Base-by-base conservation (phyloP, 2,888 invertebrate species). In the Tupiocoris notatus region DNA sequence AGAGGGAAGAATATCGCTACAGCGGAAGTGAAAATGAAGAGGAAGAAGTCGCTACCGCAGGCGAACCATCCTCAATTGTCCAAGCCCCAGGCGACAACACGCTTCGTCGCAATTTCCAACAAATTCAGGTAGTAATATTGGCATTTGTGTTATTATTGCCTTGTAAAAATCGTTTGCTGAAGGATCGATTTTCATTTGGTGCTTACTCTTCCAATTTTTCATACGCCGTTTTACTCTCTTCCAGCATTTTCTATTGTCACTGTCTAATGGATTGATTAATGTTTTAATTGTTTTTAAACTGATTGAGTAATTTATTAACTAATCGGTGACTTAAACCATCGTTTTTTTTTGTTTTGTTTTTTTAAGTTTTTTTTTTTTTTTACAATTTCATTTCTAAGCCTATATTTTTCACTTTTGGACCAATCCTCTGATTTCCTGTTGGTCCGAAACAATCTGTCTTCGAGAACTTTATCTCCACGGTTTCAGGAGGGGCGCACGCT, bases 1-100 rank as follows among this genome's bases (percentile, higher is more conserved):
- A 86, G 81, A 83, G 86, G 66, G 86, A 86, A 79, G 85, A 85
- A 81, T 86, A 85, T 81, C 86, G 90, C 81, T 97, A 96, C 85
- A 97, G 97, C 56, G 97, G 97, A 39, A 96, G 96, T 77, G 98
- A 98, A 83, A 96, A 97, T 80, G 98, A 98, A 83, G 98, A 98
- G 83, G 98, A 98, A 81, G 96, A 96, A 82, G 91, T 91, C 68
- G 94, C 92, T 58, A 89, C 93, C 81, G 94, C 95, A 21, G 97
- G 96, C 2, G 96, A 97, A 85, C 95, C 96, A 16, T 96, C 95
- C 80, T 96, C 96, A 78, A 96, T 97, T 82, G 92, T 98, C 80
- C 95, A 94, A 84, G 91, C 92, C 71, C 89, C 89, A 77, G 95
- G 95, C 77, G 98, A 98, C 75, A 96, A 98, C 84, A 99, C 98